Conservation (phyloP, 2,797 vertebrate species). For the Alfaro cultratus region DNA sequence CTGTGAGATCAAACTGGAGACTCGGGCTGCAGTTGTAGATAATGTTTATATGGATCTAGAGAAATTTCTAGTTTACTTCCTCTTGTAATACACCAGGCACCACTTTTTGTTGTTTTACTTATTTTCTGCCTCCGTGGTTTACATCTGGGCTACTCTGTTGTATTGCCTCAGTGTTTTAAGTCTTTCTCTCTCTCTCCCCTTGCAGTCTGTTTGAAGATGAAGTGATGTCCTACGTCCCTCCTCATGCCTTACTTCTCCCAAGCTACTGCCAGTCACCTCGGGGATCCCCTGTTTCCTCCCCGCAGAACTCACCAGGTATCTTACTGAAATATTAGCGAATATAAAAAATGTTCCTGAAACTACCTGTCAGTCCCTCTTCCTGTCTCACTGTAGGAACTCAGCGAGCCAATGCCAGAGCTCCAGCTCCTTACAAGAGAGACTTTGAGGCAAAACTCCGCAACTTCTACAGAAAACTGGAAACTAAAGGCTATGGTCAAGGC, state of each 20-base stretch:
- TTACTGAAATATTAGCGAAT: not conserved
- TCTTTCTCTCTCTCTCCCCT: conserved; percentile 27
- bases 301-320: conserved; percentile 96
- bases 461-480: conserved; percentile 97
- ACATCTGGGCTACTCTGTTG: not conserved
- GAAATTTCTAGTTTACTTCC: not conserved
- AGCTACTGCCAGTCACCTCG: conserved; percentile 94
- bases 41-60: not conserved
- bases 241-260: conserved; percentile 92
- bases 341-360: conserved; percentile 49
- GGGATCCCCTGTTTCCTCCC: conserved; percentile 95
- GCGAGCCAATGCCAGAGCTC: conserved; percentile 94
- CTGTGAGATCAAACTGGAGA: not conserved
- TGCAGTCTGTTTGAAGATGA: conserved; percentile 98
- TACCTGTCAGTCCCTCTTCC: not conserved
- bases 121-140: not conserved
- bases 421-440: conserved; percentile 96
- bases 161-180: not conserved
- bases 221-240: conserved; percentile 97
- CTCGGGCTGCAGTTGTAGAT: not conserved
- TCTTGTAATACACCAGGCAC: too few species aligned
- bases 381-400: conserved; percentile 86
- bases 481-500: conserved; percentile 97
- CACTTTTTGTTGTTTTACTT: not conserved
- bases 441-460: conserved; percentile 98